These are phyloP conservation scores for Sphenopsis melanotis DNA, from an alignment of 2,797 vertebrate genomes.

Conservation along the genomic window DNA sequence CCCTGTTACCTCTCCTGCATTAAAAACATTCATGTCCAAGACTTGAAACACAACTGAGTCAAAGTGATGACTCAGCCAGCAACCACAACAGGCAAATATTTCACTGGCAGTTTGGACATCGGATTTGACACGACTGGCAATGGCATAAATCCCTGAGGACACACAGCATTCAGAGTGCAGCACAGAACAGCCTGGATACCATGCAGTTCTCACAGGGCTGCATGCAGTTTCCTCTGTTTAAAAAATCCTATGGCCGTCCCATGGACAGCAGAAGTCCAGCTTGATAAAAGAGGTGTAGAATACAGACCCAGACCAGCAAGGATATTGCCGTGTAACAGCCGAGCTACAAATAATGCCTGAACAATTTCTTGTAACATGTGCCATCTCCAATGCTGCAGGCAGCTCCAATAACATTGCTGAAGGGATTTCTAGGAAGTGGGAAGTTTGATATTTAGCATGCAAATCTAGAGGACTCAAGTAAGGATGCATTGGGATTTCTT, in stretches of 20 bases:
- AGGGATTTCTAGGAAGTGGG: not conserved
- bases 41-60: not conserved
- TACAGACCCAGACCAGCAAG: not conserved
- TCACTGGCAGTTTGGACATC: not conserved
- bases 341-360: not conserved
- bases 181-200: not conserved
- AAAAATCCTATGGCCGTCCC: not conserved
- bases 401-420: not conserved
- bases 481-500: not conserved
- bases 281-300: not conserved
- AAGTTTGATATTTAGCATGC: not conserved
- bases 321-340: not conserved
- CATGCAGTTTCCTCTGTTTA: not conserved
- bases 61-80: not conserved
- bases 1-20: not conserved
- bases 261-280: accelerated
- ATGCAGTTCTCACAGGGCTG: not conserved
- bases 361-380: not conserved
- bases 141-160: not conserved
- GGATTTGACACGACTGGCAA: not conserved
- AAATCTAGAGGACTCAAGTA: not conserved
- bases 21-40: not conserved
- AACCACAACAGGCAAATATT: not conserved
- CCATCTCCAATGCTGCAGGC: not conserved
- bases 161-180: not conserved